phyloP scores from a whole-genome alignment of 1,140 invertebrate species.

The Physella acuta region DNA sequence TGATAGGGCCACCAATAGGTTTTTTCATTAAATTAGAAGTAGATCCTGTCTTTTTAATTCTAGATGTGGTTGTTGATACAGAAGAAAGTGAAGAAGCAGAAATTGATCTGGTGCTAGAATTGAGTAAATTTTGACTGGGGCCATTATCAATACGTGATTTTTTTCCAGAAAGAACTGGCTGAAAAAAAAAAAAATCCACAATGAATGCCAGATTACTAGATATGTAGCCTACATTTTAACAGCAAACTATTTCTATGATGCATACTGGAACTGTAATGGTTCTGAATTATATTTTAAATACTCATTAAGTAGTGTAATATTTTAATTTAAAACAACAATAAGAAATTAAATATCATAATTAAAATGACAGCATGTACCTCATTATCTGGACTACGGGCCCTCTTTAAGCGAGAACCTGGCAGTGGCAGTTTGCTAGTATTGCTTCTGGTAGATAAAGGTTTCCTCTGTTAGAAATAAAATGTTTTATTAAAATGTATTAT shows the following conservation, averaged over 20 bases:
- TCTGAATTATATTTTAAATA: too few species aligned
- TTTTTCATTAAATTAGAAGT: slow-evolving; percentile 4
- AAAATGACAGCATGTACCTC: too few species aligned
- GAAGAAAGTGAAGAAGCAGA: background rate
- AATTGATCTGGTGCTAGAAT: background rate
- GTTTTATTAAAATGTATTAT: too few species aligned
- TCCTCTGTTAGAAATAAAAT: slow-evolving; percentile 26
- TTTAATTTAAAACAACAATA: too few species aligned
- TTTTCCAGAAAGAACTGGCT: background rate
- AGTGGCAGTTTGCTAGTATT: slow-evolving; percentile 27
- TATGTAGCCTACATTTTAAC: too few species aligned
- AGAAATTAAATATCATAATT: too few species aligned
- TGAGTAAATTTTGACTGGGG: background rate
- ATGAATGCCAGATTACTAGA: too few species aligned
- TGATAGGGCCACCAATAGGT: background rate
- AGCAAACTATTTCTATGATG: too few species aligned
- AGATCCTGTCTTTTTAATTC: background rate
- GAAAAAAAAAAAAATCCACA: background rate
- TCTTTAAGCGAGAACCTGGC: slow-evolving; percentile 30
- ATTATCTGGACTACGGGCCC: slow-evolving; percentile 31
- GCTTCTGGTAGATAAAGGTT: slow-evolving; percentile 28
- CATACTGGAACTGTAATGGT: too few species aligned
- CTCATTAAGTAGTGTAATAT: too few species aligned
- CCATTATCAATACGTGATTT: background rate
- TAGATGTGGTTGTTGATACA: background rate